Base-by-base conservation (phyloP, 1,140 invertebrate species). In the Bombus balteatus region DNA sequence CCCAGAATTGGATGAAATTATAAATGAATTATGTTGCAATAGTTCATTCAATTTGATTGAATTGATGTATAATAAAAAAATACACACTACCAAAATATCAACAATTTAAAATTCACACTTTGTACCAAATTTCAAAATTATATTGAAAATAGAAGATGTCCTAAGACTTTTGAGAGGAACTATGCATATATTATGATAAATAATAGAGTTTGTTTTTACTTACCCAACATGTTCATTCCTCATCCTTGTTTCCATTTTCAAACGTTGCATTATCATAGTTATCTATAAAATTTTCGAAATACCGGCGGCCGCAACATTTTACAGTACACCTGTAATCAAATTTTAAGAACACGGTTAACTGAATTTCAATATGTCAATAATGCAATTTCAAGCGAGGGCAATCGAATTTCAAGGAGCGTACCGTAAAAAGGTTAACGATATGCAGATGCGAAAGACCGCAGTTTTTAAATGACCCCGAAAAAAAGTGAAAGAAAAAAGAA, bases 341-440 rank as follows among this genome's bases (percentile, higher is more conserved):
- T 77, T 83, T 77, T 43, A 83, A 77, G 43, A 81, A n/a, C 59
- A 77, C 43, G 13, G 73, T 68, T 77, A 77, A 83, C 62, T 43
- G 62, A 77, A 81, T 85, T 75, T 78, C 47, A 77, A 75, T 88
- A 66, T 78, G 77, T 65, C 86, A 68, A 88, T 82, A 85, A 85
- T 85, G 74, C 87, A 85, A 78, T 89, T 81, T 85, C 70, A 47
- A 86, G 73, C 59, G 15, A 12, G 41, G 59, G n/a, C 81, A 83
- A 83, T 83, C 81, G 81, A 83, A 83, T 83, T 83, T 76, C 70
- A 75, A 86, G 71, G 59, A 70, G 39, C 37, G 76, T 59, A 71
- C 66, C 82, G 88, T 74, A 85, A 86, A 91, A 92, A 94, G 88
- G 93, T 92, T 93, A 94, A 94, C 91, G 93, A 93, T 92, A 94